Base-by-base conservation (phyloP, 2,113 vertebrate species). In the Onychostruthus taczanowskii region DNA sequence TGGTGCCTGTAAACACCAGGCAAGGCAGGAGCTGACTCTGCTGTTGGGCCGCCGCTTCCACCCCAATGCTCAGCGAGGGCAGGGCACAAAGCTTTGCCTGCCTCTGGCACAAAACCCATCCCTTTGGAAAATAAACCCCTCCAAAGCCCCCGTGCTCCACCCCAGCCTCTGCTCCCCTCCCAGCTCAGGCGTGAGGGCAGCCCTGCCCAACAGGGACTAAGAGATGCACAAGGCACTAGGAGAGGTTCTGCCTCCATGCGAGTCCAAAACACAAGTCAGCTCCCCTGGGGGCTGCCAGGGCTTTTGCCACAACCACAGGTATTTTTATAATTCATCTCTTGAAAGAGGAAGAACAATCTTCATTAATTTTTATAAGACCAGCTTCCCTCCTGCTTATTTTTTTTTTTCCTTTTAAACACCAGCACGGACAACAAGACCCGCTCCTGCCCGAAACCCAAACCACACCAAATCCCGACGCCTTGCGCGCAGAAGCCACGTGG, bases 391-490 rank as follows among this genome's bases (percentile, higher is more conserved):
- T 67, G 37, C 44, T 28, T 49, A 7, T 27, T 16, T 17, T 4
- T 50, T 47, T 9, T 15, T 13, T 37, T 16, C 19, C 61, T 59
- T 17, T 33, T 5, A 28, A 80, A 67, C 14, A 89, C 52, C 47
- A 47, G 11, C 89, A 70, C 37, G 22, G 44, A 37, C 8, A 5
- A 72, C 35, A 50, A 55, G 19, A 66, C 20, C 68, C 43, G 1
- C n/a, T 59, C 75, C 28, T 22, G 24, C 79, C 68, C 49, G 0
- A 20, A 58, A 11, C 50, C 63, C 52, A 6, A 15, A 64, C 2
- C 3, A 19, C 3, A 3, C 11, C 19, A 3, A 30, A 19, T 3
- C 39, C 41, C 43, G 1, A 1, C 0, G 2, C 55, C 5, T 0
- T 0, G 0, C 4, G 4, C 24, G 2, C 21, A 19, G 41, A 16